A percentile compares a stretch with the other conserved stretches of the same genome.
These are phyloP conservation scores for Netelia fuscicornis DNA, from an alignment of 2,888 invertebrate species.

Conservation along the genomic window DNA sequence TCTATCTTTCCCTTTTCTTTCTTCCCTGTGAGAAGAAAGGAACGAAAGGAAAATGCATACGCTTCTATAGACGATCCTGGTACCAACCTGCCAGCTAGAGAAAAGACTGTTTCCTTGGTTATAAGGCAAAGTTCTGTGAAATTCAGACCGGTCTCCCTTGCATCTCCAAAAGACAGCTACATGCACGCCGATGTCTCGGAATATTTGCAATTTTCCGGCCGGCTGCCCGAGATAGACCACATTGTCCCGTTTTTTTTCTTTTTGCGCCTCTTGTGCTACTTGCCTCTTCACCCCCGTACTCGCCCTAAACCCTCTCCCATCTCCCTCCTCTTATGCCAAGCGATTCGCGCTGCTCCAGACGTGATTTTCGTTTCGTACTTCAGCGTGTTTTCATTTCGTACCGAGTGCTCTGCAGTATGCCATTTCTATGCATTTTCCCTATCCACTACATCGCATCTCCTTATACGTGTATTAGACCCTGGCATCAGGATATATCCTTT, in stretches of 20 bases:
- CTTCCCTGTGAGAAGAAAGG: slow-evolving; percentile 6
- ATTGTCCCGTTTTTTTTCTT: slow-evolving; percentile 57
- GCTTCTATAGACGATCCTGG: slow-evolving; percentile 31
- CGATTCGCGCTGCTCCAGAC: slow-evolving; percentile 45
- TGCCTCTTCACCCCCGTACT: neutral
- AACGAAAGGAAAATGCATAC: slow-evolving; percentile 48
- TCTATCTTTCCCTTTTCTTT: slow-evolving; percentile 13
- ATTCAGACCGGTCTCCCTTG: slow-evolving; percentile 21
- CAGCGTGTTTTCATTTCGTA: slow-evolving; percentile 61
- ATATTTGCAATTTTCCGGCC: slow-evolving; percentile 82
- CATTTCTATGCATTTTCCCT: slow-evolving; percentile 54
- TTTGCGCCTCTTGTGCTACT: slow-evolving; percentile 39
- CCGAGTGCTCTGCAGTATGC: slow-evolving; percentile 52
- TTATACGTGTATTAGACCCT: slow-evolving; percentile 34
- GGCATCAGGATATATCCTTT: slow-evolving; percentile 26
- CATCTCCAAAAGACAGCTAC: slow-evolving; percentile 55
- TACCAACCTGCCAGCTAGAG: slow-evolving; percentile 42
- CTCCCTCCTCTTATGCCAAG: slow-evolving; percentile 6
- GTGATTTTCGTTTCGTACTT: slow-evolving; percentile 61
- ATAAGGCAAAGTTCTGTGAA: slow-evolving; percentile 22
- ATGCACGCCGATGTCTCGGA: slow-evolving; percentile 74
- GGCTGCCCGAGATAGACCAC: slow-evolving; percentile 76
- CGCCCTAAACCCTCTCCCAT: neutral
- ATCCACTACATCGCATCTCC: slow-evolving; percentile 35
- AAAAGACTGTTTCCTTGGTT: slow-evolving; percentile 53